Base-by-base conservation (phyloP, 2,113 vertebrate species). In the Apodemus speciosus region DNA sequence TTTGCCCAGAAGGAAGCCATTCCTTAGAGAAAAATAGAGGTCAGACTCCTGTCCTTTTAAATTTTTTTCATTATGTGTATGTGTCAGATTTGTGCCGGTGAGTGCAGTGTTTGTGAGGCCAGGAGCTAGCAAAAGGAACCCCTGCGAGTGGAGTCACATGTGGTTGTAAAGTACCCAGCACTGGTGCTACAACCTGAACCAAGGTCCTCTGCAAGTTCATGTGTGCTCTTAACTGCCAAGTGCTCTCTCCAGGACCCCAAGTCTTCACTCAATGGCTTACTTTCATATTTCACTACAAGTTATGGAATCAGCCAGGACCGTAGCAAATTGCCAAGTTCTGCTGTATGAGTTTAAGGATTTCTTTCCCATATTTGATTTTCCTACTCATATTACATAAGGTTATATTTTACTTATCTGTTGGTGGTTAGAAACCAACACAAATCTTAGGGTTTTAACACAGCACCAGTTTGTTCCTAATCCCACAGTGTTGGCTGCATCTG, bases 341-440 rank as follows among this genome's bases (percentile, higher is more conserved):
- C 89, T 25, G 68, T 58, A 43, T 89, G 60, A 72, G 62, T 89
- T 81, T 71, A 85, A 95, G 71, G 40, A 75, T 56, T 80, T 60
- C 18, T 62, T 89, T 58, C 62, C 60, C 7, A 18, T 64, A 76
- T 86, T 25, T 51, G 53, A 80, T 56, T n/a, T 30, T 68, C 56
- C 30, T 56, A 43, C 60, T 85, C 15, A 32, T 40, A 46, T 72
- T 35, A 43, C 43, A 91, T 58, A 89, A 15, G 64, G 27, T 51
- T 73, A 72, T 46, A 14, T 86, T 95, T 95, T 56, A 10, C 15
- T 90, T 3, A 75, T 38, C 64, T 75, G 25, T 32, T 40, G 43
- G 32, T 76, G 7, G 53, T 51, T 91, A 49, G 75, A n/a, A 92
- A n/a, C 66, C 9, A 30, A 80, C 1, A 13, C 25, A 46, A 69